Percentiles rank a stretch among this genome's conserved stretches.
Evolutionary conservation across 1,140 invertebrate genomes (phyloP).

Genomic region (Yoshiicerus persimilis): DNA sequence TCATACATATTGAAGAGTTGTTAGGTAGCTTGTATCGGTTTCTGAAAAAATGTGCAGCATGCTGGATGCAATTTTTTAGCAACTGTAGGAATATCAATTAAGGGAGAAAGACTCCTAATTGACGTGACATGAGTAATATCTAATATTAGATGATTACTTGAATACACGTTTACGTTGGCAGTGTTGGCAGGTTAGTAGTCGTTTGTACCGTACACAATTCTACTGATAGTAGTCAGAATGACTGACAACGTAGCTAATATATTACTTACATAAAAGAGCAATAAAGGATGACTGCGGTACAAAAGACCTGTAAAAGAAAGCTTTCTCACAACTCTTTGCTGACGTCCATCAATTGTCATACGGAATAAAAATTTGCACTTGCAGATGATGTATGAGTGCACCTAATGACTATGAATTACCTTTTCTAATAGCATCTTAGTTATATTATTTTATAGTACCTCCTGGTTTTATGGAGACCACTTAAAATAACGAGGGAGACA

Average conservation of each 20-base stretch:
- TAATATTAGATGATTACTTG: not conserved
- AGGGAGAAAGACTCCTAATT: not conserved
- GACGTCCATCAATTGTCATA: not conserved
- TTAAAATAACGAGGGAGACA: too few species aligned
- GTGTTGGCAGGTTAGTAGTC: too few species aligned
- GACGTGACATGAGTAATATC: not conserved
- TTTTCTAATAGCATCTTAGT: too few species aligned
- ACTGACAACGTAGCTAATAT: too few species aligned
- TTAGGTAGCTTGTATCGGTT: not conserved
- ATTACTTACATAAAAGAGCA: too few species aligned
- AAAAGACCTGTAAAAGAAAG: not conserved
- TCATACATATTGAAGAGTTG: not conserved
- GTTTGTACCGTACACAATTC: too few species aligned
- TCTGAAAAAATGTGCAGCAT: not conserved
- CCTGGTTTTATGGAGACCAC: too few species aligned
- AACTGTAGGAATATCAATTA: not conserved
- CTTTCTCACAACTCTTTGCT: not conserved
- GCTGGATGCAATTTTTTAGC: not conserved
- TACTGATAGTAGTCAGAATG: too few species aligned
- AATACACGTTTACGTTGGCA: too few species aligned
- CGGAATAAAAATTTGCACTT: not conserved
- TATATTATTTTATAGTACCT: too few species aligned
- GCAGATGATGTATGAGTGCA: not conserved
- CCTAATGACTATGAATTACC: too few species aligned
- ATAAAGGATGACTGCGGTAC: not conserved